These are phyloP conservation scores for Oreohelix idahoensis DNA, from an alignment of 1,140 invertebrate species.

Conservation along the genomic window DNA sequence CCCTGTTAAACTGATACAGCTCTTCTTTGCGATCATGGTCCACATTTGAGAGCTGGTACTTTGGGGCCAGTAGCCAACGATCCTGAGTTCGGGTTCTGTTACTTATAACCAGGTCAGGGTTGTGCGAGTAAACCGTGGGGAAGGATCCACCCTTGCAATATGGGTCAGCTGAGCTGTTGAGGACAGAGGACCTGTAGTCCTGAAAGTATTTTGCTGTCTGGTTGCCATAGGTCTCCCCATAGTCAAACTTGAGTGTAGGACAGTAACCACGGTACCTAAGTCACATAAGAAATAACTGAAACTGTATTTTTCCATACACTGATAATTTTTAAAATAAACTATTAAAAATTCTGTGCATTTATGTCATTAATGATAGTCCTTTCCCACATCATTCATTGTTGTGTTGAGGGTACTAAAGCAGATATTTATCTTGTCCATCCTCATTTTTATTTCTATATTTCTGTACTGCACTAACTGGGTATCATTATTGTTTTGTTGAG, in stretches of 20 bases:
- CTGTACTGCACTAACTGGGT: too few species aligned
- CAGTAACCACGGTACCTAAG: conserved; percentile 72
- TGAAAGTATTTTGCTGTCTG: conserved; percentile 73
- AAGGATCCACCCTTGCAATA: conserved; percentile 70
- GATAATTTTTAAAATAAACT: too few species aligned
- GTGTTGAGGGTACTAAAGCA: too few species aligned
- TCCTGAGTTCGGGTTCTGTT: conserved; percentile 66
- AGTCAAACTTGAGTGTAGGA: conserved; percentile 73
- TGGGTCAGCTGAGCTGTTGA: conserved; percentile 68
- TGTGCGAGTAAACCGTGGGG: conserved; percentile 71
- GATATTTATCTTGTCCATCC: too few species aligned
- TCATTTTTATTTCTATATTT: too few species aligned
- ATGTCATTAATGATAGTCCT: too few species aligned
- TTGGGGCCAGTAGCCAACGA: conserved; percentile 66
- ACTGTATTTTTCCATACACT: too few species aligned
- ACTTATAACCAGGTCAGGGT: conserved; percentile 70
- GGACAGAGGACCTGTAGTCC: conserved; percentile 67
- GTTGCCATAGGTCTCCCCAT: conserved; percentile 74
- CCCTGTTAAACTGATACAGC: conserved; percentile 48
- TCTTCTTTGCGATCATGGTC: conserved; percentile 71
- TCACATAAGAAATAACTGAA: background rate
- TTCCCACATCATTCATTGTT: too few species aligned
- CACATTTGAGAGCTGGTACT: conserved; percentile 69
- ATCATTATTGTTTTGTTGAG: too few species aligned
- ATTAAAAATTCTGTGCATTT: too few species aligned